phyloP scores from a whole-genome alignment of 35 echinoderm and acorn worm genomes.

The Anneissia japonica region DNA sequence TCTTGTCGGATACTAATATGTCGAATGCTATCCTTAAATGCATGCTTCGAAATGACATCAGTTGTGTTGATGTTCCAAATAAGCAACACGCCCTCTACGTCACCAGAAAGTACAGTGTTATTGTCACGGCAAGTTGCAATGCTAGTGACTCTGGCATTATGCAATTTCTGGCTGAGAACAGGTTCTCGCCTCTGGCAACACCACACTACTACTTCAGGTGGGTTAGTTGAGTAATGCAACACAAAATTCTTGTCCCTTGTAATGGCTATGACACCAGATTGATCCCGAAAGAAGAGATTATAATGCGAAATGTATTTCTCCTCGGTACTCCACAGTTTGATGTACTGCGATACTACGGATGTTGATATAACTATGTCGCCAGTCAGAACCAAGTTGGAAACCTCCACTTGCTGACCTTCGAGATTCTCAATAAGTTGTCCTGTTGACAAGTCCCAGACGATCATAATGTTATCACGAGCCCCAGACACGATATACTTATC shows the following conservation, averaged over 20 bases:
- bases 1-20: neutral
- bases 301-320: conserved; percentile 27
- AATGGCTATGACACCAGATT: conserved; percentile 34
- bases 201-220: conserved; percentile 6
- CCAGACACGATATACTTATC: conserved; percentile 46
- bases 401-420: conserved; percentile 60
- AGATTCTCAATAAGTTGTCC: conserved; percentile 39
- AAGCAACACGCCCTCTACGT: neutral
- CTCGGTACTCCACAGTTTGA: conserved; percentile 65
- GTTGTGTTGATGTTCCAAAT: conserved; percentile 5
- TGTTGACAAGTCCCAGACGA: conserved; percentile 40
- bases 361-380: conserved; percentile 44
- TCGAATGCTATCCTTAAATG: neutral
- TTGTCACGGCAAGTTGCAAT: neutral
- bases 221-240: neutral
- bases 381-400: conserved; percentile 37
- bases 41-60: neutral
- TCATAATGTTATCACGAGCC: conserved; percentile 55
- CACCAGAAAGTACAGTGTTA: neutral
- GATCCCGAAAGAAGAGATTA: conserved; percentile 38
- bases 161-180: no score
- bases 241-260: conserved; percentile 35
- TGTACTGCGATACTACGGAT: conserved; percentile 56
- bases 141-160: neutral
- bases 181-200: neutral